Percentiles rank a stretch among this genome's conserved stretches.
Conservation (phyloP, 2,113 vertebrate species). For the Gopherus flavomarginatus region DNA sequence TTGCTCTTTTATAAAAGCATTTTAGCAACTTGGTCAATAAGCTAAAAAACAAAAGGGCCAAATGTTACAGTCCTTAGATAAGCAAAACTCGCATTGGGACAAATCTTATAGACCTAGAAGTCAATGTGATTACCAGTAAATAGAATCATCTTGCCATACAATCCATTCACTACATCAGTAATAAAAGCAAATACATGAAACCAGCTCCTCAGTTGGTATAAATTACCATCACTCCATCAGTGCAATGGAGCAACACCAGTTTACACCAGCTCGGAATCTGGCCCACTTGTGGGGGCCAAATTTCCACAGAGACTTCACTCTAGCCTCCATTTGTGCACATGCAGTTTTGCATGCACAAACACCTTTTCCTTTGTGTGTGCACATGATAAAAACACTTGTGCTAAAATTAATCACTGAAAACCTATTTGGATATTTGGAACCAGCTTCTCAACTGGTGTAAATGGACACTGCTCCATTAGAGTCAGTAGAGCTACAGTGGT, state of each 20-base stretch:
- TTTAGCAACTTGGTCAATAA: not conserved
- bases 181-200: constrained; percentile 62
- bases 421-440: not conserved
- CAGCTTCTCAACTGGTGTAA: not conserved
- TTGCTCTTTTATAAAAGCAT: not conserved
- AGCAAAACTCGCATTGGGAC: not conserved
- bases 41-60: not conserved
- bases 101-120: not conserved
- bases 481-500: not conserved
- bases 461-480: not conserved
- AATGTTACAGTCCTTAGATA: not conserved
- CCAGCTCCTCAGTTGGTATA: constrained; percentile 19
- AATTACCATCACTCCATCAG: no score
- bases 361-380: not conserved
- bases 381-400: accelerated
- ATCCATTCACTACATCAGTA: not conserved
- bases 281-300: not conserved
- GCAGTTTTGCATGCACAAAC: not conserved
- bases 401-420: not conserved
- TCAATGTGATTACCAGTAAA: constrained; percentile 8
- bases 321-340: not conserved
- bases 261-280: constrained; percentile 39
- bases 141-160: constrained; percentile 14
- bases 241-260: constrained; percentile 53
- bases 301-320: not conserved